A percentile compares a stretch with the other conserved stretches of the same genome.
phyloP scores from a whole-genome alignment of 2,888 invertebrate genomes.

The Dinocampus coccinellae region DNA sequence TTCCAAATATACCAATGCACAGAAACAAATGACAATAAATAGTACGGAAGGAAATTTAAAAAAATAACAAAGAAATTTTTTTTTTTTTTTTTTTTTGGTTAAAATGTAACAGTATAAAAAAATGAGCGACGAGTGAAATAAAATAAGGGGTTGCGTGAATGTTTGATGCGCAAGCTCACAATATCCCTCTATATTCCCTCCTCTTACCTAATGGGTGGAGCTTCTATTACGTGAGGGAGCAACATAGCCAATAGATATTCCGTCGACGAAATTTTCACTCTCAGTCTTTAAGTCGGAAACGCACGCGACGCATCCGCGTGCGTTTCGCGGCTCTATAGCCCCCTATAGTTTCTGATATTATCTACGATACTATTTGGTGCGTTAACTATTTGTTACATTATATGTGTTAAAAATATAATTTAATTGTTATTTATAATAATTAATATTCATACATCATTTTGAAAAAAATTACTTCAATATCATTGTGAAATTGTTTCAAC shows the following conservation, averaged over 20 bases:
- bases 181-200: conserved; percentile 10
- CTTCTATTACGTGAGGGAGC: conserved; percentile 47
- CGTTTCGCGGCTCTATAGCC: conserved; percentile 50
- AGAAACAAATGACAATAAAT: not conserved
- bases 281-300: conserved; percentile 66
- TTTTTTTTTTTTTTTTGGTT: not conserved
- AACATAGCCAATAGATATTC: conserved; percentile 61
- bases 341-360: conserved; percentile 44
- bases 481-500: not conserved
- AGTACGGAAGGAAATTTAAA: not conserved
- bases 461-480: not conserved
- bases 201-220: conserved; percentile 60
- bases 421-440: not conserved
- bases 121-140: not conserved
- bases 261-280: conserved; percentile 44
- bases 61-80: not conserved
- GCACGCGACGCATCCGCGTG: conserved; percentile 62
- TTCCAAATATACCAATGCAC: not conserved
- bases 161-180: conserved; percentile 35
- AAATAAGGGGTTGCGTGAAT: conserved; percentile 18
- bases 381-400: conserved; percentile 24
- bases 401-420: not conserved
- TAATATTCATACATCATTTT: not conserved
- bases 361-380: conserved; percentile 33
- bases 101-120: conserved; percentile 8